Evolutionary conservation across 2,888 invertebrate genomes (phyloP).

Genomic region (Automeris io): DNA sequence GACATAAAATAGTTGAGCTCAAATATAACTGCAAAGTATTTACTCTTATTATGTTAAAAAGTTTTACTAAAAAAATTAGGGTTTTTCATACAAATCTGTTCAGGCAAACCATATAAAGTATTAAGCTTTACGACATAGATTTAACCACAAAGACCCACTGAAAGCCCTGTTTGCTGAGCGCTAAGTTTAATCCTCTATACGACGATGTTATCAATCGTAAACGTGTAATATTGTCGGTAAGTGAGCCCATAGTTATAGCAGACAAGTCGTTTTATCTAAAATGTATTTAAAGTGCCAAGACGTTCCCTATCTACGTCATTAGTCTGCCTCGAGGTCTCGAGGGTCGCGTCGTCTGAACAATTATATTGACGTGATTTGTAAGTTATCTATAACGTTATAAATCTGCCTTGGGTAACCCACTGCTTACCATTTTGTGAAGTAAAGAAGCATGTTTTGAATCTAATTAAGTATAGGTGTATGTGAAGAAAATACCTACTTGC

Average conservation of each 20-base stretch:
- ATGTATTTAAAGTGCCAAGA: conserved; percentile 62
- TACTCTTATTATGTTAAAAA: too few species aligned
- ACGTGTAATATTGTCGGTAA: conserved; percentile 67
- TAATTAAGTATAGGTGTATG: too few species aligned
- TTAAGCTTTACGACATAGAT: too few species aligned
- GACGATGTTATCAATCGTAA: conserved; percentile 59
- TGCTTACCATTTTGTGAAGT: conserved; percentile 43
- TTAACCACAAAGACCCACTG: too few species aligned
- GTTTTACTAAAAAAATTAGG: too few species aligned
- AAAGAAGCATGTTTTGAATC: conserved; percentile 9
- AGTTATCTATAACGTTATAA: conserved; percentile 48
- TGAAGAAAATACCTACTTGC: too few species aligned
- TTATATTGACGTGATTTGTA: conserved; percentile 62
- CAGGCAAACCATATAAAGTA: too few species aligned
- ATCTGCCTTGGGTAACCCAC: conserved; percentile 50
- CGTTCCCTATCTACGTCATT: conserved; percentile 38
- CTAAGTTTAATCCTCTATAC: conserved; percentile 33
- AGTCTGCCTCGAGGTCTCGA: conserved; percentile 13
- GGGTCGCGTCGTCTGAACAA: conserved; percentile 17
- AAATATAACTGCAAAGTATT: too few species aligned
- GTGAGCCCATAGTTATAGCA: conserved; percentile 52
- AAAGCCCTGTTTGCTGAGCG: too few species aligned
- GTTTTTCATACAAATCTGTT: too few species aligned
- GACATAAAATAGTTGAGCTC: too few species aligned
- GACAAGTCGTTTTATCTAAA: conserved; percentile 58